A percentile compares a stretch with the other conserved stretches of the same genome.
phyloP scores from a whole-genome alignment of 2,888 invertebrate species.

The Alviniconcha strummeri region DNA sequence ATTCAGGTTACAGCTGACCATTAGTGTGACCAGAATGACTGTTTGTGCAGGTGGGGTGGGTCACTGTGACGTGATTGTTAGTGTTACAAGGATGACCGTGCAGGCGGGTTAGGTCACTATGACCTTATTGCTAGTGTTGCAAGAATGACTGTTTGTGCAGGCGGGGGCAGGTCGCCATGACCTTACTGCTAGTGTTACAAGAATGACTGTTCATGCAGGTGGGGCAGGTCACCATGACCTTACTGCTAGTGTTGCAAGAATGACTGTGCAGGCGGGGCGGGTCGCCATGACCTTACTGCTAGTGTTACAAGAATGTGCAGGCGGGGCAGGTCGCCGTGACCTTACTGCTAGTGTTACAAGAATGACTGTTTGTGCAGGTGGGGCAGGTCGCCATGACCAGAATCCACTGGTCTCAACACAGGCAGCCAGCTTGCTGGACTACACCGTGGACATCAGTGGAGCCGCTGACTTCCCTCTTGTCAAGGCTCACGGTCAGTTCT shows the following conservation, averaged over 20 bases:
- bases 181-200: no score
- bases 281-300: neutral
- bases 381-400: neutral
- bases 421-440: slow-evolving; percentile 22
- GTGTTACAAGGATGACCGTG: no score
- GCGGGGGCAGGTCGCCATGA: neutral
- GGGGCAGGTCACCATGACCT: no score
- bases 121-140: neutral
- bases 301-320: neutral
- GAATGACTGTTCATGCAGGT: no score
- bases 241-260: neutral
- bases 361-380: neutral
- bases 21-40: no score
- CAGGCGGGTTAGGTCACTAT: no score
- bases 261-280: neutral
- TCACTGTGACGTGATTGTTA: no score
- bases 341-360: neutral
- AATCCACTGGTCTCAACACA: neutral
- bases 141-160: neutral
- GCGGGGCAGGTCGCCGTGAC: neutral
- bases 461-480: slow-evolving; percentile 16
- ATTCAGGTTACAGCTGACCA: no score
- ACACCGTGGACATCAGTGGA: slow-evolving; percentile 25
- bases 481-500: slow-evolving; percentile 36
- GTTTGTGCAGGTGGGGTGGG: no score